These are phyloP conservation scores for Bambusicola thoracicus DNA, from an alignment of 2,113 vertebrate genomes.

Conservation along the genomic window DNA sequence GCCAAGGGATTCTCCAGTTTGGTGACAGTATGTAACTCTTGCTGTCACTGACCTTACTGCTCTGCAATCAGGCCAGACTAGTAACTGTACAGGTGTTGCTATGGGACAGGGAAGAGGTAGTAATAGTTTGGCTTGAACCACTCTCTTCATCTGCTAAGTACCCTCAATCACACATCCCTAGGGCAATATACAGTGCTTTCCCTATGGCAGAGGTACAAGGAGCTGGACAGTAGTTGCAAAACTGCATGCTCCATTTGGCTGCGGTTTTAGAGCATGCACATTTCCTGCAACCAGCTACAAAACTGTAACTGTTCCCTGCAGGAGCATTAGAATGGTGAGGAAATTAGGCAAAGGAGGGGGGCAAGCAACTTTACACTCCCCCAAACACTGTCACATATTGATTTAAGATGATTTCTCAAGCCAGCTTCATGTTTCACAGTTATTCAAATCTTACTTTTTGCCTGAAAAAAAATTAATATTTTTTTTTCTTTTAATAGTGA, in stretches of 20 bases:
- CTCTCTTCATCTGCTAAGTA: neutral
- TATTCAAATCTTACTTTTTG: neutral
- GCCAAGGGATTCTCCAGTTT: neutral
- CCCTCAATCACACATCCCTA: neutral
- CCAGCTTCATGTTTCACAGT: neutral
- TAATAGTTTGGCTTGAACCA: neutral
- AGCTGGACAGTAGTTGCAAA: neutral
- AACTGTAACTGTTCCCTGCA: neutral
- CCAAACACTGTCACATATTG: fast-evolving
- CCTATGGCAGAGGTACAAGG: neutral
- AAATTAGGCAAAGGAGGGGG: neutral
- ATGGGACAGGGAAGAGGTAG: neutral
- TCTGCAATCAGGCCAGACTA: neutral
- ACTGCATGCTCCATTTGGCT: neutral
- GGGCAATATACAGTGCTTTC: neutral
- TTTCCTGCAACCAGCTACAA: neutral
- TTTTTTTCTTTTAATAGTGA: too few species aligned
- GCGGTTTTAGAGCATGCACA: neutral
- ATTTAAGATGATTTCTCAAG: neutral
- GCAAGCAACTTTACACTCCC: neutral
- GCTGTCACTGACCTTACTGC: neutral
- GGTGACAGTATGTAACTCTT: neutral
- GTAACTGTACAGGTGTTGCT: neutral
- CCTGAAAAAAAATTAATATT: too few species aligned
- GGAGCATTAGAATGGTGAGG: neutral